Evolutionary conservation across 2,113 vertebrate species (phyloP), one percentile per base, ranked within the genome.

Genomic region (Gila orcuttii): DNA sequence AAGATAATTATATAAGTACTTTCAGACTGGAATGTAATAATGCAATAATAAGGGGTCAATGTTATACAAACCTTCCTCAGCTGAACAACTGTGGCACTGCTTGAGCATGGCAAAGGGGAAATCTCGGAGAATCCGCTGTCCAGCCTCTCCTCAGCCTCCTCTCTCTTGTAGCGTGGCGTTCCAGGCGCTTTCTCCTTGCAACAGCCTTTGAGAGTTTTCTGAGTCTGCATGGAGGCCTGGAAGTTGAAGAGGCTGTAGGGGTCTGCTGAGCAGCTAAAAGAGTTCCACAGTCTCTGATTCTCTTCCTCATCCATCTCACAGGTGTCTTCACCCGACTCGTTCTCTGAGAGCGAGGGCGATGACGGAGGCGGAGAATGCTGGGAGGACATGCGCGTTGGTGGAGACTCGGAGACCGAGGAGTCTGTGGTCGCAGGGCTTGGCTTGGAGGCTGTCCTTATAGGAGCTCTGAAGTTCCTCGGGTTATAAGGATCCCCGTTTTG

Each of bases 171-270:
- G 59, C 78, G 11, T 0, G 91, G 87, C 0, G 77, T 84, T 42
- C 87, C 82, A 1, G 81, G 31, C 0, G 55, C 12, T 45, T 57
- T 19, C 62, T 77, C 66, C 78, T 47, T 85, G 9, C 76, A 21
- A 23, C 52, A n/a, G 0, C 19, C 28, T 62, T 84, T 84, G 7
- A 23, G 52, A 17, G 91, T 78, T 82, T 52, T 83, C 89, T 0
- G 81, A 83, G 95, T 95, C 93, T 94, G 81, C 91, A 97, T 90
- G 0, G 95, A 90, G 25, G 96, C 97, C 91, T 95, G 96, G 88
- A 99, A 99, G 84, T 97, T 97, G 0, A 97, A 86, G 60, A 94
- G 97, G 88, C 96, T 98, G 82, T 98, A 99, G 0, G 97, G 97
- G 88, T 99, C 98, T 0, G 94, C 93, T 3, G 94, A 93, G 84